Evolutionary conservation across 2,888 invertebrate genomes (phyloP), one percentile per base, ranked within the genome.

Genomic region (Cyrtodaria siliqua): DNA sequence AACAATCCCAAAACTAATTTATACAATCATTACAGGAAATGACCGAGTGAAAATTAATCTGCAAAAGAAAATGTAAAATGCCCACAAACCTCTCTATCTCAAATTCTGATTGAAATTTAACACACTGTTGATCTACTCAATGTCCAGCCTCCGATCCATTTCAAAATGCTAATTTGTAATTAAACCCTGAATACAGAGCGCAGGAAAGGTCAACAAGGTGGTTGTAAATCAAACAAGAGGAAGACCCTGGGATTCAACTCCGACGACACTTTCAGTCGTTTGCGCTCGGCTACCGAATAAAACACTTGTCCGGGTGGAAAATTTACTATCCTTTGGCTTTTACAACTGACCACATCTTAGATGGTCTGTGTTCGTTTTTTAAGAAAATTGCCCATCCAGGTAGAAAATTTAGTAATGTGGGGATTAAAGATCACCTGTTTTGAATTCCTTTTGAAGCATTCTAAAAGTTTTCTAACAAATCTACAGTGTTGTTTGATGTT

Each of bases 171-270:
- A 70, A 70, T 70, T 62, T 29, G 70, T 52, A 62, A 70, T 70
- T 70, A 70, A 56, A 24, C 14, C 50, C 8, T 49, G 27, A 62
- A 70, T 57, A 57, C 8, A 40, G 9, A 2, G n/a, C 16, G 49
- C 49, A 50, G 56, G 47, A 40, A 27, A 57, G 70, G 70, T 70
- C 57, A 75, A 55, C 23, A 42, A 29, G 18, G 8, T 20, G 64
- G 66, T 70, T 69, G 75, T 75, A 40, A 70, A 75, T 69, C 69
- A 75, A 52, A 75, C 60, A 56, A 69, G 40, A n/a, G 49, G 55
- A 60, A 18, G 56, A 56, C 53, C 50, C 29, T 27, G 56, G 40
- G 29, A 18, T 27, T 20, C 50, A 8, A 16, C n/a, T n/a, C 8
- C 27, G 33, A 29, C 12, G 33, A 42, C 57, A 38, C 9, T 33